A percentile compares a stretch with the other conserved stretches of the same genome.
Conservation (phyloP, 2,113 vertebrate genomes). For the Tragelaphus scriptus region DNA sequence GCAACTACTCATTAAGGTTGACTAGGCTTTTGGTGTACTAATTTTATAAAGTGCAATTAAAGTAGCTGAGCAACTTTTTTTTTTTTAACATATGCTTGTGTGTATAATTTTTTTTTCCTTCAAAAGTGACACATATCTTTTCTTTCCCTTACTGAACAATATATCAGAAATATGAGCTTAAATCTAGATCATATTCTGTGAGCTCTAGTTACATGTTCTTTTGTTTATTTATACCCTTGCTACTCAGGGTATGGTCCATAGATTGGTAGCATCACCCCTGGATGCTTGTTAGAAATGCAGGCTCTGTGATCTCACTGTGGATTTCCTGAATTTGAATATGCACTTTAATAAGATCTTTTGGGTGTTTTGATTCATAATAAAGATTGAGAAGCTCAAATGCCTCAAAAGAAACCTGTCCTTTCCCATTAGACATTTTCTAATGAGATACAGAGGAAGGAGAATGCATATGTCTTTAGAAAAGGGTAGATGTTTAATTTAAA, state of each 20-base stretch:
- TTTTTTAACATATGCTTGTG: not conserved
- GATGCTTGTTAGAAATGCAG: not conserved
- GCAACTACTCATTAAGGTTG: not conserved
- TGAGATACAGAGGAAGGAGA: not conserved
- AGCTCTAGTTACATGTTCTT: not conserved
- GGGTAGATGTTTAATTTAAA: constrained; percentile 2
- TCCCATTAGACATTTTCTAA: constrained; percentile 15
- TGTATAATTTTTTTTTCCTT: not conserved
- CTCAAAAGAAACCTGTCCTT: not conserved
- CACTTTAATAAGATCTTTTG: constrained; percentile 46
- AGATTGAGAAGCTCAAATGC: not conserved
- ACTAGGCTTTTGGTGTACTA: not conserved
- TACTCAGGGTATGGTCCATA: not conserved
- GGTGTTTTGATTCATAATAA: constrained; percentile 24
- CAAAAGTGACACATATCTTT: not conserved
- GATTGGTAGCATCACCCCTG: not conserved
- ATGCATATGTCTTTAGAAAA: constrained; percentile 26
- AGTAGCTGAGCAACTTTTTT: not conserved
- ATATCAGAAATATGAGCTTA: not conserved
- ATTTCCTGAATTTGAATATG: not conserved
- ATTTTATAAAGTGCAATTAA: constrained; percentile 10
- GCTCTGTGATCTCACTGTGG: not conserved
- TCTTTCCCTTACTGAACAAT: not conserved
- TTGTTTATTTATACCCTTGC: not conserved
- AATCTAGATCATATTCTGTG: not conserved